These are phyloP conservation scores for Leptarthrus brevirostris DNA, from an alignment of 2,888 invertebrate species.

Conservation along the genomic window DNA sequence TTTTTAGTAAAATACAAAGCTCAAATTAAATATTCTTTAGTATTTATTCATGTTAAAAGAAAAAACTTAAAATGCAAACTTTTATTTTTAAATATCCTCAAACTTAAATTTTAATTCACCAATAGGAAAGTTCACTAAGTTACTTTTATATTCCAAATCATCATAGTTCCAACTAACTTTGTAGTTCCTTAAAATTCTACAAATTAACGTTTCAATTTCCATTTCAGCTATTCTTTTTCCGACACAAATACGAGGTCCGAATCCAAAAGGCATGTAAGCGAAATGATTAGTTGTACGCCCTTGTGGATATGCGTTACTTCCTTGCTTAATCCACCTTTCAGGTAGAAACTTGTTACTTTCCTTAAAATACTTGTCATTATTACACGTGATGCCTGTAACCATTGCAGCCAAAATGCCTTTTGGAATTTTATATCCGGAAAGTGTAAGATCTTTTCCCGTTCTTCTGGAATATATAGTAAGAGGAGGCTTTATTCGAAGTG, in stretches of 20 bases:
- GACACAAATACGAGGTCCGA: conserved; percentile 75
- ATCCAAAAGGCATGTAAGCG: conserved; percentile 74
- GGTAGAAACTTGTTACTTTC: conserved; percentile 75
- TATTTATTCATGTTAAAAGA: too few species aligned
- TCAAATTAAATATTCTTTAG: too few species aligned
- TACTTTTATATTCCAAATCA: neutral
- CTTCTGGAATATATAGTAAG: conserved; percentile 71
- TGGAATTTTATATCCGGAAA: conserved; percentile 74
- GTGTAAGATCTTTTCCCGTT: conserved; percentile 70
- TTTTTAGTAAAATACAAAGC: too few species aligned
- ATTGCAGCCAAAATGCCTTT: conserved; percentile 77
- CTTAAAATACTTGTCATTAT: conserved; percentile 73
- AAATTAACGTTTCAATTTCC: conserved; percentile 69
- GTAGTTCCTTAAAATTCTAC: neutral
- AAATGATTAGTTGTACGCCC: conserved; percentile 58
- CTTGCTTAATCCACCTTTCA: conserved; percentile 76
- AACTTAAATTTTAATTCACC: neutral
- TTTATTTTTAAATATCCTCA: too few species aligned
- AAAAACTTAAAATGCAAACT: too few species aligned
- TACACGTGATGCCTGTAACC: conserved; percentile 75
- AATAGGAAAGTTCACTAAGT: too few species aligned
- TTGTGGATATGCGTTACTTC: conserved; percentile 37
- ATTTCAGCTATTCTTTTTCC: conserved; percentile 78
- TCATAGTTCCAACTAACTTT: neutral
- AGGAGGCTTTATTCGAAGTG: conserved; percentile 74